These are phyloP conservation scores for Xiphias gladius DNA, from an alignment of 2,113 vertebrate genomes.

Conservation along the genomic window DNA sequence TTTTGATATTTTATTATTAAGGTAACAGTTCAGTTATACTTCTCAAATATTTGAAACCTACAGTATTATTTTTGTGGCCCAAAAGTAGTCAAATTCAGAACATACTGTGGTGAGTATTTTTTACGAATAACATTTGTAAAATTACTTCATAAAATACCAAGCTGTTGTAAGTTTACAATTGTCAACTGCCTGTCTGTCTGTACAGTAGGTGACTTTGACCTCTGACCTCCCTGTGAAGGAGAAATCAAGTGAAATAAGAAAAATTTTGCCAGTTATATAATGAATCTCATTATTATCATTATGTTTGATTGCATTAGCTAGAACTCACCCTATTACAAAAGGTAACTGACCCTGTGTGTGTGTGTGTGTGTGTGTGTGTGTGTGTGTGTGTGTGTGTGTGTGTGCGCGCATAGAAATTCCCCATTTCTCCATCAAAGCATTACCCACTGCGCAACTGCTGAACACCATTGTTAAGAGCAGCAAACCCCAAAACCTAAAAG, in stretches of 20 bases:
- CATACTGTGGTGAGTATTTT: no score
- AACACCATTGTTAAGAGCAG: neutral
- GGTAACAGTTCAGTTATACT: no score
- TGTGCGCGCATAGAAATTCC: no score
- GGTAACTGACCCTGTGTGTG: neutral
- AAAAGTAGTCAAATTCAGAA: no score
- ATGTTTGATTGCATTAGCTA: neutral
- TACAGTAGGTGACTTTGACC: neutral
- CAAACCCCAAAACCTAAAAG: no score
- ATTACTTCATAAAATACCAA: no score
- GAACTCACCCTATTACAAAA: neutral
- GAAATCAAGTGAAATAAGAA: conserved; percentile 5
- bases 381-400: neutral
- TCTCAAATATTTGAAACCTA: no score
- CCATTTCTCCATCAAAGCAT: no score
- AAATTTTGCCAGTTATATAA: neutral
- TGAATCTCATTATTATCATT: neutral
- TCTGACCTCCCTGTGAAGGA: neutral
- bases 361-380: neutral
- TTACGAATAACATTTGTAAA: no score
- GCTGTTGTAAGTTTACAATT: no score
- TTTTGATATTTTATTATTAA: no score
- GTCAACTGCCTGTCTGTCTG: neutral
- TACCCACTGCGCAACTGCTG: neutral
- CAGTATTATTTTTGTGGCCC: no score